phyloP scores from a whole-genome alignment of 1,140 invertebrate genomes.

The Drosophila takahashii region DNA sequence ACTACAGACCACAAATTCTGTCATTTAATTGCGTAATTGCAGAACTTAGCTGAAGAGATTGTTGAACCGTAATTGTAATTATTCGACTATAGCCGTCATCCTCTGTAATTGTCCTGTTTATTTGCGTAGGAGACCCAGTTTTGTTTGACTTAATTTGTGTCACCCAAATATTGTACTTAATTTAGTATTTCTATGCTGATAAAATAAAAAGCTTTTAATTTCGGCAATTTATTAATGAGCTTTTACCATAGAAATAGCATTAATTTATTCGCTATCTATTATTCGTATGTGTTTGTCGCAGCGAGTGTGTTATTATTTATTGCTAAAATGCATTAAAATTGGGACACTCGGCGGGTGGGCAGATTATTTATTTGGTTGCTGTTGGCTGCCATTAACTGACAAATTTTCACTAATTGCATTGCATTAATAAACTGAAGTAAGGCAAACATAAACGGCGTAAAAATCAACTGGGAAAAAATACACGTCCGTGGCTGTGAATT shows the following conservation, averaged over 20 bases:
- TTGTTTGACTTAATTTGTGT: slow-evolving; percentile 37
- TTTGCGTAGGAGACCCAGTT: slow-evolving; percentile 24
- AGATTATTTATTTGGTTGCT: slow-evolving; percentile 75
- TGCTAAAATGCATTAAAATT: slow-evolving; percentile 76
- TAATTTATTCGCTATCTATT: slow-evolving; percentile 56
- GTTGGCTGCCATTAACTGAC: slow-evolving; percentile 76
- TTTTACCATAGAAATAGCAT: slow-evolving; percentile 63
- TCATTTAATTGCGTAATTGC: slow-evolving; percentile 11
- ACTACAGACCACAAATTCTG: slow-evolving; percentile 2
- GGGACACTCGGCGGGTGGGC: slow-evolving; percentile 13
- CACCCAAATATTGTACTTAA: slow-evolving; percentile 34
- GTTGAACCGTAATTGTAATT: slow-evolving; percentile 61
- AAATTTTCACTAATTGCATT: slow-evolving; percentile 80
- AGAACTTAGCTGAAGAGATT: slow-evolving; percentile 46
- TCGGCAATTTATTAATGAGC: slow-evolving; percentile 75
- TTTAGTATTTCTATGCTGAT: slow-evolving; percentile 30
- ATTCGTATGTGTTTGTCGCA: slow-evolving; percentile 4
- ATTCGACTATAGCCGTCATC: slow-evolving; percentile 8
- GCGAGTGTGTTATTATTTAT: slow-evolving; percentile 64
- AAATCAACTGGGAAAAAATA: slow-evolving; percentile 33
- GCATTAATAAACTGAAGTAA: slow-evolving; percentile 73
- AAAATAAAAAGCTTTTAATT: slow-evolving; percentile 69
- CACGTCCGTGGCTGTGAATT: slow-evolving; percentile 18
- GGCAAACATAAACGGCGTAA: slow-evolving; percentile 30
- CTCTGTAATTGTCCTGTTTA: slow-evolving; percentile 34